Base-by-base conservation (phyloP, 2,797 vertebrate genomes). In the Tenualosa ilisha region DNA sequence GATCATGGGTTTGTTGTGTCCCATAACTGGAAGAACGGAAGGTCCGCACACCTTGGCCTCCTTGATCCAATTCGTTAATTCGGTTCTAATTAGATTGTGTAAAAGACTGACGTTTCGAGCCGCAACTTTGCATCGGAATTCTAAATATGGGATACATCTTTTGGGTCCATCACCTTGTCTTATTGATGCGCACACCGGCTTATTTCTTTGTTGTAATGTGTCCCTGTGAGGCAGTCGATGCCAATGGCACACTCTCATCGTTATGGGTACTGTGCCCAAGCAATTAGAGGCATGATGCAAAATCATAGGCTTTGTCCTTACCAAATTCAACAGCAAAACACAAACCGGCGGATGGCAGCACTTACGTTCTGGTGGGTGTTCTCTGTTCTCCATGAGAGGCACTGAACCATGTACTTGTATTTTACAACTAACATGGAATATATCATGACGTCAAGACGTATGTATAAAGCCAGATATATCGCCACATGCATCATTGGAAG, bases 371-470 rank as follows among this genome's bases (percentile, higher is more conserved):
- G 65, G 37, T 72, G 13, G 8, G 65, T 72, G 15, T 72, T 13
- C 3, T 37, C 65, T 72, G 26, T 13, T 72, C 65, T 40, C 31
- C 31, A 12, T 0, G 12, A 6, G 37, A 37, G 65, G 26, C 31
- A 72, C 26, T 72, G 31, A 17, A 37, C 26, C 65, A 40, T 72
- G 65, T 72, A 72, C 37, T 72, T 72, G 65, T 72, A 37, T 72
- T 72, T 72, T 72, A 72, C 65, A 72, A 72, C 65, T 37, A 37
- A 72, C 65, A 3, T 72, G 13, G 13, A 72, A 37, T 68, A 13
- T 22, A 40, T 1, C 22, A 83, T 83, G 84, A 85, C 84, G 84
- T 85, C 84, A 85, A 22, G 24, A n/a, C 72, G 7, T 24, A 5
- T 56, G 43, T 26, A 63, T 85, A 85, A 85, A 85, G 51, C 40